Evolutionary conservation across 1,140 invertebrate genomes (phyloP).

Genomic region (Neomicropteryx cornuta): DNA sequence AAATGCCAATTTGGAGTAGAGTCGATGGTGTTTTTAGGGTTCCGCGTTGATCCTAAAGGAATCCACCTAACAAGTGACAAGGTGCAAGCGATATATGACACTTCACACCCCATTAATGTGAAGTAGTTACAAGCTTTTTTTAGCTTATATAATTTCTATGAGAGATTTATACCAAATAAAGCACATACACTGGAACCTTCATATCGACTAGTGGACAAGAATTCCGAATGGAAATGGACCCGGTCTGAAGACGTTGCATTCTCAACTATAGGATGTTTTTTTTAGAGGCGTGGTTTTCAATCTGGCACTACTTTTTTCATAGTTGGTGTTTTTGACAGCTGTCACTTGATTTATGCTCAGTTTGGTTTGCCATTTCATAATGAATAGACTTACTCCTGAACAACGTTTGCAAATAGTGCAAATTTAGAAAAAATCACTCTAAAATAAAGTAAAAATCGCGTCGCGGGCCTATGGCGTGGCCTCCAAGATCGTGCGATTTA

Average conservation of each 20-base stretch:
- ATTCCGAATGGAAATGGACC: constrained; percentile 20
- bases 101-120: constrained; percentile 23
- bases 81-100: constrained; percentile 23
- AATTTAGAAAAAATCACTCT: too few relatives aligned
- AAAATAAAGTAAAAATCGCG: too few relatives aligned
- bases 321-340: too few relatives aligned
- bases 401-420: too few relatives aligned
- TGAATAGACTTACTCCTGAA: too few relatives aligned
- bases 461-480: too few relatives aligned
- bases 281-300: too few relatives aligned
- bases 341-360: too few relatives aligned
- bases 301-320: too few relatives aligned
- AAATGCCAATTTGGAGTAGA: constrained; percentile 22
- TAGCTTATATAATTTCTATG: constrained; percentile 26
- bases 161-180: constrained; percentile 21
- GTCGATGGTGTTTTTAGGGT: constrained; percentile 21
- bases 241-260: constrained; percentile 18
- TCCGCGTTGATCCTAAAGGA: constrained; percentile 17
- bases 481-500: too few relatives aligned
- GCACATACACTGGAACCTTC: constrained; percentile 15
- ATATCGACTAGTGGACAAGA: constrained; percentile 14
- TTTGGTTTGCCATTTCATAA: too few relatives aligned
- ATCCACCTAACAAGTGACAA: constrained; percentile 20
- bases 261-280: constrained; percentile 17
- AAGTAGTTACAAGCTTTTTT: constrained; percentile 25